Evolutionary conservation across 92 coral and sea anemone species (phyloP).

Genomic region (Porites cylindrica): DNA sequence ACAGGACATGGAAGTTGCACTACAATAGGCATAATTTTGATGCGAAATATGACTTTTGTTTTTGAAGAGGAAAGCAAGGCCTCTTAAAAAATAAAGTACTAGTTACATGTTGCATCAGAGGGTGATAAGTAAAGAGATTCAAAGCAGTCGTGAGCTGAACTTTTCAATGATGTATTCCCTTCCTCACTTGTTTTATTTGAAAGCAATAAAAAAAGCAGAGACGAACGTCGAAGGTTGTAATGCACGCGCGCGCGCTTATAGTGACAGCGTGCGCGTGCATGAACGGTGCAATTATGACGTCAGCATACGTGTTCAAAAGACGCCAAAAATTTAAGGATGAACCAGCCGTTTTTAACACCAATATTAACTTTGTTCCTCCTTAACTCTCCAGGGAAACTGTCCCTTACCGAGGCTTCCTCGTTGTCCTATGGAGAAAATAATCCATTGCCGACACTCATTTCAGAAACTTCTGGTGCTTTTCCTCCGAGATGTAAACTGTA

Average conservation of each 20-base stretch:
- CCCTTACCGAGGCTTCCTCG: neutral
- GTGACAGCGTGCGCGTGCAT: neutral
- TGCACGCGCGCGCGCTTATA: neutral
- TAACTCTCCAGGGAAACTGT: neutral
- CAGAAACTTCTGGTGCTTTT: neutral
- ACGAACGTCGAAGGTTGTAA: neutral
- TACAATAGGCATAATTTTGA: no score
- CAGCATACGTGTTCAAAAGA: conserved; percentile 9
- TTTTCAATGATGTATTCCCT: neutral
- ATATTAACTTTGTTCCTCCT: neutral
- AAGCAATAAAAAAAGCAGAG: neutral
- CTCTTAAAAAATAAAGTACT: no score
- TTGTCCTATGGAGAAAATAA: neutral
- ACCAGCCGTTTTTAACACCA: neutral
- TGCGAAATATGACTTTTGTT: no score
- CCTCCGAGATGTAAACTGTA: conserved; percentile 32
- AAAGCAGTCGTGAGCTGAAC: neutral
- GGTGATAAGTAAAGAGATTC: no score
- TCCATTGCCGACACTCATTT: neutral
- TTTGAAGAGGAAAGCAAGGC: no score
- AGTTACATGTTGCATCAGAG: no score
- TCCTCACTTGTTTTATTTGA: neutral
- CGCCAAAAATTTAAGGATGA: conserved; percentile 5
- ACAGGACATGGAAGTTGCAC: no score
- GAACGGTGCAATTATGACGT: conserved; percentile 38